Percentiles rank a stretch among this genome's conserved stretches.
These are phyloP conservation scores for Scaptomyza graminum DNA, from an alignment of 1,140 invertebrate species.

Conservation along the genomic window DNA sequence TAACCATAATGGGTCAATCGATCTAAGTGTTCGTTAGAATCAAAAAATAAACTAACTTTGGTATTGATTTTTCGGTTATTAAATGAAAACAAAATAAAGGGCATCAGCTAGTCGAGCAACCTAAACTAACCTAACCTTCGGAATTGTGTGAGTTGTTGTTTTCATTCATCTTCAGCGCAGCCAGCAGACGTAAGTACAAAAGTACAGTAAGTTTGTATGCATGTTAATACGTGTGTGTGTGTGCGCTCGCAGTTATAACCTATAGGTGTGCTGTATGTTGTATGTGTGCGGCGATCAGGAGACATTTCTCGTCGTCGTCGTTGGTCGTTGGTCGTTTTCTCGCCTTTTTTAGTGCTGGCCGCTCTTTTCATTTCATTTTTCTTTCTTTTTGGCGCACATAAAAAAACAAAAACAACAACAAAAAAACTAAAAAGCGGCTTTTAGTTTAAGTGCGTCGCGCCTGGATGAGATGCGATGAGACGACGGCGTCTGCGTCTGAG, in stretches of 20 bases:
- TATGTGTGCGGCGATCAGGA: constrained; percentile 35
- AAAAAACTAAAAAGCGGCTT: constrained; percentile 69
- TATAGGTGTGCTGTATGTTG: background rate
- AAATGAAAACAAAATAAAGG: background rate
- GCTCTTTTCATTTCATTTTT: constrained; percentile 35
- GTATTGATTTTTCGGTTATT: too few species aligned
- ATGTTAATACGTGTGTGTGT: background rate
- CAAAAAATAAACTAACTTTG: too few species aligned
- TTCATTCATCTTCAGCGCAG: constrained; percentile 42
- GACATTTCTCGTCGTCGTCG: constrained; percentile 62
- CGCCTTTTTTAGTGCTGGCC: constrained; percentile 48
- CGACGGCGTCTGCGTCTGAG: constrained; percentile 9
- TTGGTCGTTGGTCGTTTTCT: constrained; percentile 58
- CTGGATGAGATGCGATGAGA: constrained; percentile 42
- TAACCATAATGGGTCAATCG: too few species aligned
- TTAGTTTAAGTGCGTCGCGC: constrained; percentile 61
- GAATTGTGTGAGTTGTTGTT: constrained; percentile 38
- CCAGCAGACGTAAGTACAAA: background rate
- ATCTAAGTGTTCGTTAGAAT: too few species aligned
- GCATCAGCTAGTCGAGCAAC: background rate
- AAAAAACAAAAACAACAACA: constrained; percentile 47
- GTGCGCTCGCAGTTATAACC: too few species aligned
- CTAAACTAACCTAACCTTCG: background rate
- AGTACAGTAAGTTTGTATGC: background rate
- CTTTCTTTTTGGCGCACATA: constrained; percentile 60